These are phyloP conservation scores for Mesoclemmys tuberculata DNA, from an alignment of 2,113 vertebrate genomes.

Conservation along the genomic window DNA sequence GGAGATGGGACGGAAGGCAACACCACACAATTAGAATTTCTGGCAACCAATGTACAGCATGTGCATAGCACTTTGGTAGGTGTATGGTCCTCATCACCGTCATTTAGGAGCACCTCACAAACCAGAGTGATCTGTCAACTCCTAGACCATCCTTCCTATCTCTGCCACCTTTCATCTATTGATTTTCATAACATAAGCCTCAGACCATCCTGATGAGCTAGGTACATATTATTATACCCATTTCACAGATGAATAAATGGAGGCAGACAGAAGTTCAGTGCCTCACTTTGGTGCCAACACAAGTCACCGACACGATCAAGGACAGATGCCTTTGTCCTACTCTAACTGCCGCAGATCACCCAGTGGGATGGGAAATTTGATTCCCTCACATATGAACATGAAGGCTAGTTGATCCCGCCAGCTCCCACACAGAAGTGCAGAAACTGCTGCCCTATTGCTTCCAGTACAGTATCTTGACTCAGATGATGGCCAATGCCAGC, in stretches of 20 bases:
- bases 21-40: not conserved
- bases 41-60: not conserved
- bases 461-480: not conserved
- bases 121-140: not conserved
- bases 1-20: not conserved
- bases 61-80: not conserved
- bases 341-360: not conserved
- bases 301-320: not conserved
- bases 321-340: not conserved
- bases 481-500: not conserved
- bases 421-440: not conserved
- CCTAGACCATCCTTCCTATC: not conserved
- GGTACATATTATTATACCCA: not conserved
- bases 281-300: not conserved
- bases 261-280: not conserved
- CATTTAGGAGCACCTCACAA: not conserved
- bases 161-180: not conserved
- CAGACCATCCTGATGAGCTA: not conserved
- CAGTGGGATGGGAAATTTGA: not conserved
- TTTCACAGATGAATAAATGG: not conserved
- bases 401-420: not conserved
- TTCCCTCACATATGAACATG: not conserved
- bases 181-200: not conserved
- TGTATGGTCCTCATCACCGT: not conserved
- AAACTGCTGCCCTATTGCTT: rapidly evolving